Base-by-base conservation (phyloP, 1,140 invertebrate species). In the Drosophila takahashii region DNA sequence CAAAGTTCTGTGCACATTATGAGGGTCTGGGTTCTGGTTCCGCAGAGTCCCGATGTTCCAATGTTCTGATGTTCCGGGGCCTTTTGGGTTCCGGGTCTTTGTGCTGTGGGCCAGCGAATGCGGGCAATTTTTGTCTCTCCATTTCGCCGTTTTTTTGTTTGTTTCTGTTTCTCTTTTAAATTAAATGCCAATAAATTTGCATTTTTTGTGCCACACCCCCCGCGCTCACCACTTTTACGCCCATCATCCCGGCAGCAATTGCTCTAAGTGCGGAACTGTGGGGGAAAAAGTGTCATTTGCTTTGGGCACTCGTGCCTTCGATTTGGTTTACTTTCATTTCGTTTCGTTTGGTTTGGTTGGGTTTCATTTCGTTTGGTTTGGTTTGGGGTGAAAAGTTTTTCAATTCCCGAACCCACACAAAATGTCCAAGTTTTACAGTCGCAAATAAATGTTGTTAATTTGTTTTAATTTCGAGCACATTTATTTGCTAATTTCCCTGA, bases 161-260 rank as follows among this genome's bases (percentile, higher is more conserved):
- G 41, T 69, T 78, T 69, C 51, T 77, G 73, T 76, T 70, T 80
- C 74, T 78, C 64, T 87, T 77, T 79, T 60, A 86, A 86, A 86
- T 86, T 81, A 87, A 86, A 87, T 87, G 79, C 79, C 83, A 87
- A 86, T 86, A 86, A 86, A 86, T 86, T 86, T 86, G 83, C 83
- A 86, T 87, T 84, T 56, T 72, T 64, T 47, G 34, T 41, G 29
- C n/a, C 37, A 32, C 45, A n/a, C 57, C 66, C 29, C 58, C 10
- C 26, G 22, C 51, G 10, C 22, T 39, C 22, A 11, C 44, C 29
- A 36, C 26, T 16, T 18, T 39, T 15, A 1, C 29, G 41, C 41
- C 41, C 41, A 44, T n/a, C 45, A 18, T 15, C 29, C 64, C 10
- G 67, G 27, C 41, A 57, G 50, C 66, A 70, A 70, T 70, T 70